Percentiles rank a stretch among this genome's conserved stretches.
Conservation (phyloP, 2,888 invertebrate genomes). For the Drosophila ustulata region DNA sequence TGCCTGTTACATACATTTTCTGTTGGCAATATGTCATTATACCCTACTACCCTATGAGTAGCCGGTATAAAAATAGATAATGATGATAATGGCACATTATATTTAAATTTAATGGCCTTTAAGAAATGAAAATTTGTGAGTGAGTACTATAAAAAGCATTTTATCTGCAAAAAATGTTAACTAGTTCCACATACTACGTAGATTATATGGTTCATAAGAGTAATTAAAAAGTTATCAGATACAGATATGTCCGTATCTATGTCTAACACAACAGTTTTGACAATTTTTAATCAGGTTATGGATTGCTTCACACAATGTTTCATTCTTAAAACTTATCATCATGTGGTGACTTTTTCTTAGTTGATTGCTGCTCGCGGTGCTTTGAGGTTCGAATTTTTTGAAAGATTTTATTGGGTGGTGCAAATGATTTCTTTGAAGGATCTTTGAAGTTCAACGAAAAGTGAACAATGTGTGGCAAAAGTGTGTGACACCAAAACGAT, state of each 20-base stretch:
- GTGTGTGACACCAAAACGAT: not conserved
- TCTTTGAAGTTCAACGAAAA: not conserved
- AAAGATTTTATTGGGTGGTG: not conserved
- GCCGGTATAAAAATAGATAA: not conserved
- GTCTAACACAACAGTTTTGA: not conserved
- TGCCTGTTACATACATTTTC: no score
- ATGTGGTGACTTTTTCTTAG: constrained; percentile 2
- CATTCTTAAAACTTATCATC: constrained; percentile 7
- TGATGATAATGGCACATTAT: not conserved
- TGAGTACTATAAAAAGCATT: not conserved
- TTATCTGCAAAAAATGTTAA: not conserved
- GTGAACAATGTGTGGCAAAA: not conserved
- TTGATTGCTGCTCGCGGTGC: not conserved
- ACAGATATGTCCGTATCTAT: constrained; percentile 17
- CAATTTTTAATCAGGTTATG: constrained; percentile 15
- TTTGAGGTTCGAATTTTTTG: not conserved
- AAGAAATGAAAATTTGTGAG: not conserved
- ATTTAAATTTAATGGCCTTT: not conserved
- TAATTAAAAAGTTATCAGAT: constrained; percentile 25
- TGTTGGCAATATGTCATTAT: no score
- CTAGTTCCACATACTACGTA: not conserved
- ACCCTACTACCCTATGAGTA: no score
- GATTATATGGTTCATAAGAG: constrained; percentile 4
- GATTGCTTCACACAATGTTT: not conserved
- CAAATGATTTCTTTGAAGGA: constrained; percentile 4